Percentiles rank a stretch among this genome's conserved stretches.
Evolutionary conservation across 2,113 vertebrate species (phyloP).

Genomic region (Colinus virginianus): DNA sequence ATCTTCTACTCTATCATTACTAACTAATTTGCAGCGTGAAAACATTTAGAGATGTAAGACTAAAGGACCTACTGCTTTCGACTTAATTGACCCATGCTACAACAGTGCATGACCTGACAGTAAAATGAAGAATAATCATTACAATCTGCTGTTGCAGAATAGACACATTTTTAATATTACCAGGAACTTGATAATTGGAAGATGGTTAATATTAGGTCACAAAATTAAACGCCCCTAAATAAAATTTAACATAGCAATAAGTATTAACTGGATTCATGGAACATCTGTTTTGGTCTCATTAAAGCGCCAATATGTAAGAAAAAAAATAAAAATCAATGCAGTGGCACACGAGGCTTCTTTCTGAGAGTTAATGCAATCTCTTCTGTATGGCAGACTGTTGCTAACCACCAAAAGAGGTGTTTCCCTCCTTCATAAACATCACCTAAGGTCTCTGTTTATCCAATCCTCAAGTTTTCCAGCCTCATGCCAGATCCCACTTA

Average conservation of each 20-base stretch:
- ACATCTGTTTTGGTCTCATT: not conserved
- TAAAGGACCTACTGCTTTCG: not conserved
- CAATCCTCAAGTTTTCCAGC: not conserved
- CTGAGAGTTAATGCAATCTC: not conserved
- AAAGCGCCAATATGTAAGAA: not conserved
- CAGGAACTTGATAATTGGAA: not conserved
- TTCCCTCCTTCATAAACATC: not conserved
- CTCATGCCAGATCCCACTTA: not conserved
- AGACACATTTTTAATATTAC: not conserved
- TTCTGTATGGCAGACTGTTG: not conserved
- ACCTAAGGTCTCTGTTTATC: not conserved
- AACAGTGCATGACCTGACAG: not conserved
- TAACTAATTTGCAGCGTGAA: not conserved
- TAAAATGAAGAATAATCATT: conserved; percentile 19
- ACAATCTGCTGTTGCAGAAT: not conserved
- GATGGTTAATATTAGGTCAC: not conserved
- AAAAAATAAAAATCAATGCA: not conserved
- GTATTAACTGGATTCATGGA: not conserved
- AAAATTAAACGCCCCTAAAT: not conserved
- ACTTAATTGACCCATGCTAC: not conserved
- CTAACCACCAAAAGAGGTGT: not conserved
- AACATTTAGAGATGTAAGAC: not conserved
- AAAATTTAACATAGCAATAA: not conserved
- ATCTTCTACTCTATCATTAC: not conserved
- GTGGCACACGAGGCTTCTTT: not conserved